Conservation (phyloP, 2,113 vertebrate genomes). For the Hylia prasina region DNA sequence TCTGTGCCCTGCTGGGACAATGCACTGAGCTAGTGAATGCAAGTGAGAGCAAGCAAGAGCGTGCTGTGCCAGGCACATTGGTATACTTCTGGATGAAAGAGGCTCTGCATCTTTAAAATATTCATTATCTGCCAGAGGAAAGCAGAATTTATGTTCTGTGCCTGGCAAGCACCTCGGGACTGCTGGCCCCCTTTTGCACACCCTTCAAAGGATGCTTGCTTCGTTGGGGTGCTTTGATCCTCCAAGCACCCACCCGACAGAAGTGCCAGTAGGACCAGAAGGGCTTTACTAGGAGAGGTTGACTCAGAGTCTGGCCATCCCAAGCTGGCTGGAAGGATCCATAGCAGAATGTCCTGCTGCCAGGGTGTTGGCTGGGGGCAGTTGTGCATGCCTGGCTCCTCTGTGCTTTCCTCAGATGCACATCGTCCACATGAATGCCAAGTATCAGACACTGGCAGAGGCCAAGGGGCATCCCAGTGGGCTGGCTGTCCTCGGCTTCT, state of each 20-base stretch:
- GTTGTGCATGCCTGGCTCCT: fast-evolving
- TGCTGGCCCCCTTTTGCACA: not conserved
- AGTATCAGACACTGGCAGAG: slow-evolving; percentile 68
- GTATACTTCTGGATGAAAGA: not conserved
- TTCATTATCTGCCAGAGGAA: not conserved
- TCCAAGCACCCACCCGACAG: fast-evolving
- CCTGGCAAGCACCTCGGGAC: not conserved
- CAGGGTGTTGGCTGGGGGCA: fast-evolving
- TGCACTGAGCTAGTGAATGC: not conserved
- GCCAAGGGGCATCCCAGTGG: slow-evolving; percentile 76
- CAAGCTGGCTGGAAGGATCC: not conserved
- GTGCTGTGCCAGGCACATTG: fast-evolving
- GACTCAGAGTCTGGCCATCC: fast-evolving
- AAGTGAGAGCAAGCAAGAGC: not conserved
- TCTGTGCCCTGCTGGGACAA: not conserved
- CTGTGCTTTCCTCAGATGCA: slow-evolving; percentile 74
- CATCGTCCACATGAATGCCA: slow-evolving; percentile 79
- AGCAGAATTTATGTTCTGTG: not conserved
- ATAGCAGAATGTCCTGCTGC: fast-evolving
- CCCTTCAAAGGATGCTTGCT: not conserved
- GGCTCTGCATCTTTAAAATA: not conserved
- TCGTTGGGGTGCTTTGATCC: not conserved
- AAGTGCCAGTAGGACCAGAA: not conserved
- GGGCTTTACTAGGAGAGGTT: not conserved
- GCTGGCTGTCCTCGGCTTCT: slow-evolving; percentile 79